These are phyloP conservation scores for Thunnus albacares DNA, from an alignment of 2,797 vertebrate species.

Conservation along the genomic window DNA sequence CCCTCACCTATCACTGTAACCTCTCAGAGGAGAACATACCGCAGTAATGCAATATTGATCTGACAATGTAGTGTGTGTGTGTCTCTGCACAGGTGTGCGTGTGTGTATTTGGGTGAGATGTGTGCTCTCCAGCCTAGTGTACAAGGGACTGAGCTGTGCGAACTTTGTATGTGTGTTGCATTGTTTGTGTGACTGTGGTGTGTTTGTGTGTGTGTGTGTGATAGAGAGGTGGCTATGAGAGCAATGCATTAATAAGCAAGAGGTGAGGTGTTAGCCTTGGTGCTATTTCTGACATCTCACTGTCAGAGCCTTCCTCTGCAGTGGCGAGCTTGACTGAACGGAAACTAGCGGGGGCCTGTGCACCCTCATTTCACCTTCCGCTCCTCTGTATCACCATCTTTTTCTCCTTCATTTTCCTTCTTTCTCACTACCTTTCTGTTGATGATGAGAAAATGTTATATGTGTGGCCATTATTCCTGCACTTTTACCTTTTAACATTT, in stretches of 20 bases:
- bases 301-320: conserved; percentile 72
- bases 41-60: conserved; percentile 85
- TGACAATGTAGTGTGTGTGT: conserved; percentile 63
- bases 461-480: neutral
- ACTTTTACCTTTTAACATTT: neutral
- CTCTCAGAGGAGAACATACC: conserved; percentile 77
- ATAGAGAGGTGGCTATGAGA: conserved; percentile 57
- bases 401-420: conserved; percentile 44
- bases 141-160: conserved; percentile 51
- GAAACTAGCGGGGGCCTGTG: conserved; percentile 48
- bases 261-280: conserved; percentile 79
- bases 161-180: conserved; percentile 51
- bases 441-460: conserved; percentile 21
- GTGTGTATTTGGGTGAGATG: conserved; percentile 43
- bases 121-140: conserved; percentile 47
- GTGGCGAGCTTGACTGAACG: conserved; percentile 54
- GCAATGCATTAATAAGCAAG: conserved; percentile 77
- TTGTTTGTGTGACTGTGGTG: conserved; percentile 49
- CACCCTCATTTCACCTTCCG: conserved; percentile 60
- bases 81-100: conserved; percentile 41
- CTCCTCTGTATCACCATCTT: conserved; percentile 35
- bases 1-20: conserved; percentile 76
- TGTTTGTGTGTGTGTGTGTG: conserved; percentile 21
- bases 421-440: conserved; percentile 19
- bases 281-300: conserved; percentile 81